Base-by-base conservation (phyloP, 2,888 invertebrate species). In the Rosalia funebris region DNA sequence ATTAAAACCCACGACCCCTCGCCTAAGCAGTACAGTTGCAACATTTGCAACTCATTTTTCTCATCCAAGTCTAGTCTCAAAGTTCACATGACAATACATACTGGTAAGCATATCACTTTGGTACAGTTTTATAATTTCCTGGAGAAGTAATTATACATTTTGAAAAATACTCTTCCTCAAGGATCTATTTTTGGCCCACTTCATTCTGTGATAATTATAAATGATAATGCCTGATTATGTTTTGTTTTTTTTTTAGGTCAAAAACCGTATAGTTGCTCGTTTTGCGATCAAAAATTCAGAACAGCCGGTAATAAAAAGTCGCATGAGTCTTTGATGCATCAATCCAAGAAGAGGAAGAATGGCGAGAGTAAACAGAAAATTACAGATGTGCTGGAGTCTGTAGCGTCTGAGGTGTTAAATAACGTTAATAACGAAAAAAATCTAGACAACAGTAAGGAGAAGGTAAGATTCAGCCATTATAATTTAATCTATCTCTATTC, bases 1-100 rank as follows among this genome's bases (percentile, higher is more conserved):
- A 77, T 84, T 63, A 83, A 85, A 68, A 86, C 86, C 2, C 90
- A 90, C 70, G 69, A 74, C 66, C 77, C 79, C 1, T 82, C 82
- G 0, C 81, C 81, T 42, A 87, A 87, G 74, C 81, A 85, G 12
- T 87, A 85, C 69, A 82, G 82, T 44, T 90, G 90, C 71, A 82
- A 85, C 42, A 83, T 89, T 17, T 90, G 90, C 75, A 84, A 84
- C 66, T 83, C 84, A 37, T 78, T 83, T 56, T 89, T 89, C 71
- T 85, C 88, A 1, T 87, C 88, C 0, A 88, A 88, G 74, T 87
- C 88, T 7, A 88, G 88, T 69, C 79, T 89, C 3, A 88, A 87
- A 70, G 85, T 88, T 3, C 90, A 90, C 75, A 87, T 88, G 86
- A 82, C 87, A 16, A 82, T 88, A 3, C 89, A 89, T 75, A 87